Conservation (phyloP, 2,888 invertebrate species). For the Callyntrura sp. region DNA sequence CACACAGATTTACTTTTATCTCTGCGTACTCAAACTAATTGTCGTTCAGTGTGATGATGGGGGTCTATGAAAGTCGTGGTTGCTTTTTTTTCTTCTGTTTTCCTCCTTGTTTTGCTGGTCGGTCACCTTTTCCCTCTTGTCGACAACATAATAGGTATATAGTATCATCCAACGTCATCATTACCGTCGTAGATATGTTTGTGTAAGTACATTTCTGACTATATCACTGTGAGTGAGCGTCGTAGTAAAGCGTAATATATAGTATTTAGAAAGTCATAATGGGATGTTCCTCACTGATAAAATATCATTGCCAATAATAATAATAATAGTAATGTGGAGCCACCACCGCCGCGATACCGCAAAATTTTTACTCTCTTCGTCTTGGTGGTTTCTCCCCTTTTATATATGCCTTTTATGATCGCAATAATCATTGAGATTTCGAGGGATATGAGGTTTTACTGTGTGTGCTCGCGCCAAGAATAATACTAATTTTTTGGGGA, state of each 20-base stretch:
- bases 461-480: background rate
- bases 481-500: background rate
- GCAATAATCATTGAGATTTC: background rate
- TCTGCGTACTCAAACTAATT: conserved; percentile 48
- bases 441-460: too few relatives aligned
- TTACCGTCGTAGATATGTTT: conserved; percentile 1
- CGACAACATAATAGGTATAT: too few relatives aligned
- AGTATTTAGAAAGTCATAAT: conserved; percentile 59
- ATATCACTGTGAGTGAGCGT: too few relatives aligned
- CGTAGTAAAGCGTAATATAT: too few relatives aligned
- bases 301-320: conserved; percentile 56
- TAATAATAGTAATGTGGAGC: too few relatives aligned
- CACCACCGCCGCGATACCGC: background rate
- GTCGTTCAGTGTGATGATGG: conserved; percentile 69
- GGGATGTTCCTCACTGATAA: conserved; percentile 52
- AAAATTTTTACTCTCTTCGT: conserved; percentile 30
- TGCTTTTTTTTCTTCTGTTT: conserved; percentile 12
- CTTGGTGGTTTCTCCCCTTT: conserved; percentile 3
- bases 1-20: conserved; percentile 66
- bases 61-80: conserved; percentile 61
- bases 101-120: conserved; percentile 30
- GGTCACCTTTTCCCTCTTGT: conserved; percentile 33
- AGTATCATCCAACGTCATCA: background rate
- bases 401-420: background rate
- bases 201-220: background rate